Evolutionary conservation across 2,113 vertebrate species (phyloP), one percentile per base, ranked within the genome.

Genomic region (Cyprinus carpio): DNA sequence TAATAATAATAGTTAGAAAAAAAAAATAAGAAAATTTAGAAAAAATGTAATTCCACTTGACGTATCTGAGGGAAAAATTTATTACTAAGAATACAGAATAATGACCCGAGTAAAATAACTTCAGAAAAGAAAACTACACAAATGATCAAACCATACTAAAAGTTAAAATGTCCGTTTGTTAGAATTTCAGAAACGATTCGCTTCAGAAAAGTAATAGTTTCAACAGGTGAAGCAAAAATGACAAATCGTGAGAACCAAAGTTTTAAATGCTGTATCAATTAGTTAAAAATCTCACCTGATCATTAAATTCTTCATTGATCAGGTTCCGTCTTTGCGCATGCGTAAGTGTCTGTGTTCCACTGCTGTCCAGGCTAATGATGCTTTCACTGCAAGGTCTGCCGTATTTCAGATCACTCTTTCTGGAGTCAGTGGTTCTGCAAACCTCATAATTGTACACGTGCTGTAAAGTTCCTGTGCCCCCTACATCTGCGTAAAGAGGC

Each of bases 371-470:
- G 83, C 85, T 88, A 80, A 91, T 46, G n/a, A 88, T 40, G 58
- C 78, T 87, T 46, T 89, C 82, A 86, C 40, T 87, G 27, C 74
- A 49, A 77, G 86, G 80, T 82, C 85, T 83, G 27, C 11, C 4
- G 37, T 86, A 86, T 67, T 86, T 90, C 77, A 87, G n/a, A 67
- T 89, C 85, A 83, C 86, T 90, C 69, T 85, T 88, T 83, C 87
- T 85, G 16, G 88, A 88, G 75, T 90, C 90, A 34, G 74, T 85
- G 18, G 87, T 89, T 74, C 86, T 82, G 81, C 86, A 89, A 29
- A 80, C 78, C 31, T 90, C 90, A 76, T 88, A 90, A 87, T 86
- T 90, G 71, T 87, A 88, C 43, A 87, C 85, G 37, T 86, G 88
- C 54, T 87, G 89, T 49, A 90, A 86, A 75, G 89, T 89, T 81